Base-by-base conservation (phyloP, 2,113 vertebrate genomes). In the Gymnocephalus cernua region DNA sequence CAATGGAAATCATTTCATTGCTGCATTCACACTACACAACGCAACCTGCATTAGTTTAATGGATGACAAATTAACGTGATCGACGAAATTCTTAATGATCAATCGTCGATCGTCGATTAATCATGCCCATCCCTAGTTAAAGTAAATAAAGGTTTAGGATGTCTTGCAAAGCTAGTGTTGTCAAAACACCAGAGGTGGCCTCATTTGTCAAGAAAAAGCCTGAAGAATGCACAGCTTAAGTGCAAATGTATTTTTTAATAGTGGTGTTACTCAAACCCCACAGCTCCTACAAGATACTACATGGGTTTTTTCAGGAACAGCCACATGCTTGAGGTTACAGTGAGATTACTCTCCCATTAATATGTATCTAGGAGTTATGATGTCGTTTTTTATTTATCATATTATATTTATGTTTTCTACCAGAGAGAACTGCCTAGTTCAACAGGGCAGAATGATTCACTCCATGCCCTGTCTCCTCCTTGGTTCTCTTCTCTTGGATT, bases 171-270 rank as follows among this genome's bases (percentile, higher is more conserved):
- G 14, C 44, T 29, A 29, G 23, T 21, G 16, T 74, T 59, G 41
- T 66, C 54, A 61, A 35, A 82, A 80, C 67, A 73, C 6, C 11
- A n/a, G 18, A 72, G 25, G 44, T 54, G 44, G 16, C 23, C 71
- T 79, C 57, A 56, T 73, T 54, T 67, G 44, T 41, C 18, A 29
- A 23, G 27, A 56, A 56, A 56, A 72, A 61, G 23, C 19, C 29
- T 8, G 61, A 41, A 44, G 57, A 53, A 27, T 44, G 9, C 59
- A 66, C 6, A 21, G 57, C 64, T 53, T 23, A 78, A 80, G 86
- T 25, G 68, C 74, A 57, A 77, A 81, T 84, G 74, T n/a, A 70
- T 80, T 74, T 38, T 82, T 71, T 83, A 48, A 83, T 74, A 15
- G 18, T 12, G n/a, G 0, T 56, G 12, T 69, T 29, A n/a, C 56